Conservation (phyloP, 2,797 vertebrate species). For the Sebastiscus albofasciatus region DNA sequence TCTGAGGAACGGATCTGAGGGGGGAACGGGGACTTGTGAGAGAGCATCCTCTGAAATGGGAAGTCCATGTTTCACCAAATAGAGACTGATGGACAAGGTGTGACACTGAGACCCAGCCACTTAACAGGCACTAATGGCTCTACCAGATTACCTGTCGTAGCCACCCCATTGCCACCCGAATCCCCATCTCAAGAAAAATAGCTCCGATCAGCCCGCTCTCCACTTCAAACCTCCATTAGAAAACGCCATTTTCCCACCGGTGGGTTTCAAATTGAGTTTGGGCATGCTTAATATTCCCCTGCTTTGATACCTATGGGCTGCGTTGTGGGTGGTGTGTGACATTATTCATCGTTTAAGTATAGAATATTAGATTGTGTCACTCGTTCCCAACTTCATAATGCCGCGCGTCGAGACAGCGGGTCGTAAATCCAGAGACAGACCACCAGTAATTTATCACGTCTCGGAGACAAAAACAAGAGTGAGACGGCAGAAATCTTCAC, state of each 20-base stretch:
- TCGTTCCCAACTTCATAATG: slow-evolving; percentile 72
- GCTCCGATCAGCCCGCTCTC: slow-evolving; percentile 42
- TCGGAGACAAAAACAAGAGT: slow-evolving; percentile 55
- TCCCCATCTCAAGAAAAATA: slow-evolving; percentile 56
- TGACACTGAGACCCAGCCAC: slow-evolving; percentile 73
- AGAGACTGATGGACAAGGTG: slow-evolving; percentile 78
- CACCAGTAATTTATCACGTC: slow-evolving; percentile 61
- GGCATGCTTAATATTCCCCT: slow-evolving; percentile 76
- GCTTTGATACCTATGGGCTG: slow-evolving; percentile 70
- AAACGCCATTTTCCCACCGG: slow-evolving; percentile 71
- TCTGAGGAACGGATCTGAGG: slow-evolving; percentile 14
- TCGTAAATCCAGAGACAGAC: slow-evolving; percentile 70
- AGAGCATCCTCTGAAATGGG: slow-evolving; percentile 37
- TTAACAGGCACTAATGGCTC: slow-evolving; percentile 79
- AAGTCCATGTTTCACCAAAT: slow-evolving; percentile 72
- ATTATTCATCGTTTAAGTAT: slow-evolving; percentile 82
- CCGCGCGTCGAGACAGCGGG: slow-evolving; percentile 37
- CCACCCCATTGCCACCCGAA: slow-evolving; percentile 44
- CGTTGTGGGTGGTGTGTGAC: slow-evolving; percentile 57
- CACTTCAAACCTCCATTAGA: slow-evolving; percentile 70
- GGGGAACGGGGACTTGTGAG: slow-evolving; percentile 5
- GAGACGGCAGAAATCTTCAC: slow-evolving; percentile 37
- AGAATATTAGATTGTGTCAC: slow-evolving; percentile 80
- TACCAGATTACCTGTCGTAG: slow-evolving; percentile 78
- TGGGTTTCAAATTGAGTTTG: slow-evolving; percentile 81